Evolutionary conservation across 2,113 vertebrate genomes (phyloP), one percentile per base, ranked within the genome.

Genomic region (Gambusia holbrooki): DNA sequence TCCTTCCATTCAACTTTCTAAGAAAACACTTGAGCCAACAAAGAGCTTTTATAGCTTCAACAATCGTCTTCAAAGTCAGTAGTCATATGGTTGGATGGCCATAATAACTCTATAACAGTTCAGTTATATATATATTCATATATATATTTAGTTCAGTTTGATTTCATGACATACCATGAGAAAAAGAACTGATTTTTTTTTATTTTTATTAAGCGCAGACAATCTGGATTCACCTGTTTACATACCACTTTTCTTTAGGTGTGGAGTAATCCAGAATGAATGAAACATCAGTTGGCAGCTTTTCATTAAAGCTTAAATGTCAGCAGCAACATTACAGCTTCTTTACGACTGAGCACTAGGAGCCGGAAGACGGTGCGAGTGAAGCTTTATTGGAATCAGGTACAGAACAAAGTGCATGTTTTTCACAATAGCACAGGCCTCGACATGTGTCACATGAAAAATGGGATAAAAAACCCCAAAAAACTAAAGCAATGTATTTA

Each of bases 321-420:
- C 22, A 58, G 25, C 51, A n/a, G 51, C 51, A n/a, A 25, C 19
- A 58, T n/a, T 9, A 25, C 4, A 4, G 19, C 17, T n/a, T 63
- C 8, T 15, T 63, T 63, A 63, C 22, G 4, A 30, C 29, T 63
- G 62, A 33, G 4, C 32, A 19, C 19, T 64, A 61, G 83, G 69
- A 74, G 58, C 62, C 70, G 61, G 48, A 54, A 30, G 8, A 30
- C 32, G 33, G 66, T 72, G 64, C 83, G 66, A 72, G 74, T 71
- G 29, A 88, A 84, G 81, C 84, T 92, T 89, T 87, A 85, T 79
- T 65, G 35, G 63, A 88, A 66, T 66, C 77, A 79, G 61, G 37
- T 71, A 73, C 72, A 71, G 63, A 71, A 81, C 76, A 79, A 51
- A 42, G 12, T 25, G 61, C 29, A 62, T 27, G 28, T 65, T 33